Evolutionary conservation across 2,797 vertebrate genomes (phyloP), one percentile per base, ranked within the genome.

Genomic region (Sparus aurata): DNA sequence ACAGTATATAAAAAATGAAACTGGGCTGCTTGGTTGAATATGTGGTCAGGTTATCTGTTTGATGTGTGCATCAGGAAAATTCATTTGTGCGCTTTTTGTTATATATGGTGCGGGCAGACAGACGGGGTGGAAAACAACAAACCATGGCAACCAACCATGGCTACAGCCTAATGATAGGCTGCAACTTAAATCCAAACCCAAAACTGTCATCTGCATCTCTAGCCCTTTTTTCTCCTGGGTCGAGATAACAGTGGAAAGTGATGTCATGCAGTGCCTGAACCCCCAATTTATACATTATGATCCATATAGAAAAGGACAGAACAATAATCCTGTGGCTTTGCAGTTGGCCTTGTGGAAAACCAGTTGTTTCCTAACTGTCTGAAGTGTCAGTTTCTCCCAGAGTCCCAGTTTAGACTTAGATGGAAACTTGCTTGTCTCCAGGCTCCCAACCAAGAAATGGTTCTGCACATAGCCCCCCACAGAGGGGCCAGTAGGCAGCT

Each of bases 221-320:
- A 34, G 47, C 46, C 41, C 60, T 52, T 58, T 85, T 78, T 76
- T 79, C 53, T 17, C 64, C 63, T 63, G 46, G 59, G 60, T n/a
- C 61, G 45, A 90, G 89, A 93, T 93, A 92, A 91, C 82, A 87
- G 86, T 91, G 91, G 90, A 93, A 92, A 91, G 78, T 92, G 84
- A 93, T 86, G 90, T 91, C 87, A 93, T 91, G 70, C 75, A 55
- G 73, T 10, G 1, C 67, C 52, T 64, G 46, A 75, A 86, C 81
- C 74, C 64, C 6, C 65, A 73, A 54, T 82, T 88, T 79, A 84
- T 76, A 84, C 68, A 80, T 73, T 27, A 49, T 20, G 54, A 80
- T 66, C 72, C 81, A 67, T 86, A 92, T 87, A 93, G 84, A 82
- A 85, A 77, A 81, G 46, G 18, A 59, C 47, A 85, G 82, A 84